Base-by-base conservation (phyloP, 2,113 vertebrate genomes). In the Tupaia tana region DNA sequence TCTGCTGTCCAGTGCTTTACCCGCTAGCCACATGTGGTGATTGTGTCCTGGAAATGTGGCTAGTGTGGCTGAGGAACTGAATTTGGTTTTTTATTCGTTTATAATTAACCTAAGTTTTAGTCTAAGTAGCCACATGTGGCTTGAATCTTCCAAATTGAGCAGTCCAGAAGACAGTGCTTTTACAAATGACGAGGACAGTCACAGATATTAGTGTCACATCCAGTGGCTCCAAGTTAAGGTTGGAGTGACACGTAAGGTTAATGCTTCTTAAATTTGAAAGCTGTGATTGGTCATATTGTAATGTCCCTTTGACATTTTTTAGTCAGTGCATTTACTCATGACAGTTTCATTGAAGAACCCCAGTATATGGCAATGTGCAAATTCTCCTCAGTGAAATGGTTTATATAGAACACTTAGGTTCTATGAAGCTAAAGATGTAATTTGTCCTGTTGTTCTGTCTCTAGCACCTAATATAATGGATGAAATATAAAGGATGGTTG, bases 201-300 rank as follows among this genome's bases (percentile, higher is more conserved):
- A 52, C 2, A 59, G 3, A 25, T 63, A 58, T 78, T 91, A 25
- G 2, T 91, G 13, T 93, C 24, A 59, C n/a, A 24, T 89, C 12
- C 12, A 88, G 54, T n/a, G 71, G 9, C 54, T 82, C 22, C 52
- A 56, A 89, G 63, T 63, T 78, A 34, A 70, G 4, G 43, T 24
- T 66, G 9, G 54, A 86, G 54, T 61, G 34, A 79, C 25, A 56
- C 31, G 86, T 83, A n/a, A 24, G 20, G 12, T 94, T 93, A 75
- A 95, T 79, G 54, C 13, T 91, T 82, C 74, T 84, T 95, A 94
- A 90, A 66, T 80, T 69, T 86, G 70, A 66, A 89, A 90, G 63
- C 13, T 61, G 11, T 24, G 14, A n/a, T 54, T 31, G 66, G 61
- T 93, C 3, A 14, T 79, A 16, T 89, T 84, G 77, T 82, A 80